Conservation (phyloP, 2,797 vertebrate genomes). For the Amazonetta brasiliensis region DNA sequence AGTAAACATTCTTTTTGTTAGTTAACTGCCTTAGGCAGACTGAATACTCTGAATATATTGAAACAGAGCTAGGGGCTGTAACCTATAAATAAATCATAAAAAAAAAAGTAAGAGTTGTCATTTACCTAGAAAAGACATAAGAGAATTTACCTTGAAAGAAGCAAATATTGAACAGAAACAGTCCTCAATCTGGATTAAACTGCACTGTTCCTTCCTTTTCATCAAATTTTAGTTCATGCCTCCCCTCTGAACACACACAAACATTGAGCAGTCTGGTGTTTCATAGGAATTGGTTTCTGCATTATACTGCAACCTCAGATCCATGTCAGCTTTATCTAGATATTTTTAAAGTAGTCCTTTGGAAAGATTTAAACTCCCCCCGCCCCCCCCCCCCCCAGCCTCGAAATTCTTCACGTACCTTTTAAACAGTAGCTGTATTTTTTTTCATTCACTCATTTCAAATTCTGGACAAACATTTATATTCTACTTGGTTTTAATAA, state of each 20-base stretch:
- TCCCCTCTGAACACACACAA: rapidly evolving
- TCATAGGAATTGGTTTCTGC: neutral
- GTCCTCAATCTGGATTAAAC: neutral
- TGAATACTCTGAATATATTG: neutral
- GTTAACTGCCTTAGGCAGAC: neutral
- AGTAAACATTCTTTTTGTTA: neutral
- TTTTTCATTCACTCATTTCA: neutral
- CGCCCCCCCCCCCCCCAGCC: too few species aligned
- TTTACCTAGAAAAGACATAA: neutral
- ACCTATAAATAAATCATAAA: neutral
- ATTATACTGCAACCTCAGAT: neutral
- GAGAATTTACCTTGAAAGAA: neutral
- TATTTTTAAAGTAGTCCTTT: neutral
- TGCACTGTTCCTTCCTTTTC: neutral
- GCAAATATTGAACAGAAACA: neutral
- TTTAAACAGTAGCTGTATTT: neutral
- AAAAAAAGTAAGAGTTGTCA: neutral
- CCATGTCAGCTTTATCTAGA: neutral
- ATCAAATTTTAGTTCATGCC: neutral
- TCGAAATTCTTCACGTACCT: neutral
- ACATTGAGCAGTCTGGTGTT: neutral
- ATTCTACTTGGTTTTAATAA: neutral
- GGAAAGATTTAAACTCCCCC: neutral
- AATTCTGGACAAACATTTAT: neutral
- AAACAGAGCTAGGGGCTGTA: neutral